A percentile compares a stretch with the other conserved stretches of the same genome.
phyloP scores from a whole-genome alignment of 2,797 vertebrate species.

The Myotis planiceps region DNA sequence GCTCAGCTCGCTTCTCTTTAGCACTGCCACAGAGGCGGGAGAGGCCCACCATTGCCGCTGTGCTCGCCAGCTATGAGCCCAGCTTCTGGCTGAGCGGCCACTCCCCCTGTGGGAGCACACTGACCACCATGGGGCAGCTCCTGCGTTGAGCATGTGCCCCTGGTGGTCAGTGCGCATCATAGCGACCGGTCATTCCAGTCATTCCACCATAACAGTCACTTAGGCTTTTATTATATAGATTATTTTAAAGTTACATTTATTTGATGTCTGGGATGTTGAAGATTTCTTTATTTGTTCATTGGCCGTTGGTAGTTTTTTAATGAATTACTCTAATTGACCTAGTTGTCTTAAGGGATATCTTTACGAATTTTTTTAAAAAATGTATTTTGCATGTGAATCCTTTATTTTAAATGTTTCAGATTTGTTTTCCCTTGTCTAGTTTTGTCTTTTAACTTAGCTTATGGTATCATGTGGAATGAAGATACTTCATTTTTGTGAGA shows the following conservation, averaged over 20 bases:
- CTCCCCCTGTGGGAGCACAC: too few relatives aligned
- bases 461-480: neutral
- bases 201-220: too few relatives aligned
- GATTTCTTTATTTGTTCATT: neutral
- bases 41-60: too few relatives aligned
- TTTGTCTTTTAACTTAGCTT: conserved; percentile 41
- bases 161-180: too few relatives aligned
- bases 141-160: too few relatives aligned
- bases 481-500: conserved; percentile 43
- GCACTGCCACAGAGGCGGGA: too few relatives aligned
- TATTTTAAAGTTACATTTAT: conserved; percentile 27
- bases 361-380: conserved; percentile 45
- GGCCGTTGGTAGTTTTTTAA: conserved; percentile 39
- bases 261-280: neutral
- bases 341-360: neutral
- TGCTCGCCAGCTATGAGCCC: too few relatives aligned
- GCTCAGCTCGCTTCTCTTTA: too few relatives aligned
- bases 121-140: too few relatives aligned
- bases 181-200: too few relatives aligned
- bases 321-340: conserved; percentile 34
- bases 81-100: too few relatives aligned
- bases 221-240: too few relatives aligned
- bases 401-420: conserved; percentile 8
- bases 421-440: conserved; percentile 1
- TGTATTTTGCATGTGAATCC: conserved; percentile 1